Evolutionary conservation across 1,140 invertebrate species (phyloP).

Genomic region (Neoseiulus cucumeris): DNA sequence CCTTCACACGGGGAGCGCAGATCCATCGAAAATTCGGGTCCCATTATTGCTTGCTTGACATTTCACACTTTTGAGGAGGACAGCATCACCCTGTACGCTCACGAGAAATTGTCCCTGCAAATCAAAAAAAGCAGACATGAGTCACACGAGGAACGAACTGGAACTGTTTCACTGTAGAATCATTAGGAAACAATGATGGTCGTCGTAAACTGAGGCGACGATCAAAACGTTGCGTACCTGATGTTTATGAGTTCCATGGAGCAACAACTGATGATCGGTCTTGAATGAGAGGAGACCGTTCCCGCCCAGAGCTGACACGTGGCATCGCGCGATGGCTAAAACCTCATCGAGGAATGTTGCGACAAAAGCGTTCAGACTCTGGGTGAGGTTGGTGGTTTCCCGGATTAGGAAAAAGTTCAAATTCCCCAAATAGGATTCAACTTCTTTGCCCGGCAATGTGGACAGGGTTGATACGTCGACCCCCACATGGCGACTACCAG

Average conservation of each 20-base stretch:
- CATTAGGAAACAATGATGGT: not conserved
- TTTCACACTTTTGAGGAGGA: conserved; percentile 24
- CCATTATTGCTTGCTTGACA: too few relatives aligned
- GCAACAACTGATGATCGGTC: conserved; percentile 67
- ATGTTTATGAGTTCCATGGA: conserved; percentile 85
- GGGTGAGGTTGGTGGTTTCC: conserved; percentile 73
- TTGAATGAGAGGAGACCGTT: conserved; percentile 86
- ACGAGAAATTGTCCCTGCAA: conserved; percentile 73
- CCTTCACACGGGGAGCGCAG: too few relatives aligned
- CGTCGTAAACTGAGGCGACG: too few relatives aligned
- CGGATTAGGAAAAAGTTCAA: conserved; percentile 87
- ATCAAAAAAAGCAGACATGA: too few relatives aligned
- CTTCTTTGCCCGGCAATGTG: conserved; percentile 53
- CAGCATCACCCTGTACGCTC: conserved; percentile 81
- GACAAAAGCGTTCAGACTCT: conserved; percentile 78
- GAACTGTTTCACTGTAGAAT: not conserved
- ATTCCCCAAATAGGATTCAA: conserved; percentile 69
- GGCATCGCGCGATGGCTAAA: conserved; percentile 68
- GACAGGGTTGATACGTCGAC: conserved; percentile 67
- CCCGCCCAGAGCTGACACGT: conserved; percentile 76
- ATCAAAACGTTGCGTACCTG: conserved; percentile 44
- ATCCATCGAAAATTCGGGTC: too few relatives aligned
- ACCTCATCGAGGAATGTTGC: conserved; percentile 80
- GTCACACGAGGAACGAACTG: too few relatives aligned
- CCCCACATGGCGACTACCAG: conserved; percentile 20